Conservation (phyloP, 2,113 vertebrate genomes). For the Sinocyclocheilus rhinocerous region DNA sequence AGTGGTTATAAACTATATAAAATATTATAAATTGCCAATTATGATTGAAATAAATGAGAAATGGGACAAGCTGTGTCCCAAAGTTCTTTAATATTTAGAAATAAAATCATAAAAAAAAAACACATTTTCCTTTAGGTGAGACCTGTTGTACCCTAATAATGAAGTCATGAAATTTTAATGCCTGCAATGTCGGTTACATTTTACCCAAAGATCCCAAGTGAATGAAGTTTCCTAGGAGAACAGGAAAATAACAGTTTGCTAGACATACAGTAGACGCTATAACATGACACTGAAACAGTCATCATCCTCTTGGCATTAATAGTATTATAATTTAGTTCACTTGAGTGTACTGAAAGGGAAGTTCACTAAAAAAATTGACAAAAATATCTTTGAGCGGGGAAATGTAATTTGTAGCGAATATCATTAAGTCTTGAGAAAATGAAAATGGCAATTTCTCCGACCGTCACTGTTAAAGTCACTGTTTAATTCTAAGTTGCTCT, state of each 20-base stretch:
- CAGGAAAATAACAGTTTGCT: not conserved
- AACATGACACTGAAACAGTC: conserved; percentile 1
- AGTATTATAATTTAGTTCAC: conserved; percentile 1
- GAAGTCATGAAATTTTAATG: not conserved
- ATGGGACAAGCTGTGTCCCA: not conserved
- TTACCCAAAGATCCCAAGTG: conserved; percentile 5
- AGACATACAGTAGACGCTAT: not conserved
- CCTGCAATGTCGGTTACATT: not conserved
- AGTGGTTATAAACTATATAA: not conserved
- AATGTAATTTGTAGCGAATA: conserved; percentile 30
- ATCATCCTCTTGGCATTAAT: conserved; percentile 1
- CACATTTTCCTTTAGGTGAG: conserved; percentile 13
- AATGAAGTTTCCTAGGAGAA: not conserved
- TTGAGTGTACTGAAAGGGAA: not conserved
- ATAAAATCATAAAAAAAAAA: not conserved
- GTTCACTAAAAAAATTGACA: not conserved
- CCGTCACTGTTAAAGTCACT: conserved; percentile 1
- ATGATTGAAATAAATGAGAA: not conserved
- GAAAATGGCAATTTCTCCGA: conserved; percentile 4
- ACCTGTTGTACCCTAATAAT: conserved; percentile 5
- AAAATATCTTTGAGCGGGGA: conserved; percentile 2
- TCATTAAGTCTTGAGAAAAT: conserved; percentile 26
- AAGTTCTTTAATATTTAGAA: not conserved
- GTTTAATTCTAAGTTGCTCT: conserved; percentile 23
- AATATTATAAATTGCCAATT: not conserved